Base-by-base conservation (phyloP, 2,797 vertebrate genomes). In the Bradypodion pumilum region DNA sequence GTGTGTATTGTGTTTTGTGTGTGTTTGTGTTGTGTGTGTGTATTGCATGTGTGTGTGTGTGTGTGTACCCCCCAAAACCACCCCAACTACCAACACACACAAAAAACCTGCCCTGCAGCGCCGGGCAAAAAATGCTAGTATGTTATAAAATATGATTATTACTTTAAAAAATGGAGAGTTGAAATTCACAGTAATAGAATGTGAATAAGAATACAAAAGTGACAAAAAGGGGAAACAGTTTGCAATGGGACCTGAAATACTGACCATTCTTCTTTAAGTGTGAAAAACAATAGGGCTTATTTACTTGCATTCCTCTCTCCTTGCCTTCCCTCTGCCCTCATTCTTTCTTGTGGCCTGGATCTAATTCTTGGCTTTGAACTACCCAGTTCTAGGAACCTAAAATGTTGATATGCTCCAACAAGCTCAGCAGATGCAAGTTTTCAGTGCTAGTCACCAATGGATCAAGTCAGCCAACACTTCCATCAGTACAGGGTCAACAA, bases 401-500 rank as follows among this genome's bases (percentile, higher is more conserved):
- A 81, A 80, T 86, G 86, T 88, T 90, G 90, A 89, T 91, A 90
- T 83, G 87, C 90, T 92, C 73, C 62, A 73, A 0, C 15, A 89
- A 90, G 75, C 68, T 85, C 62, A 0, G 83, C 87, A 91, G 91
- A 93, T 83, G 90, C 87, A 85, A 90, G 87, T 85, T 85, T 93
- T 87, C 15, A 9, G 75, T 21, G 25, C 68, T 56, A 56, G 82
- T 86, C 52, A 62, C 75, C 78, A 1, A 0, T 69, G 83, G 92
- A 84, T 76, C 89, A 91, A 91, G 86, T 8, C 8, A 7, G 49
- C 49, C 82, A 82, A 85, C 90, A 83, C 87, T 63, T 0, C 74
- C 77, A 92, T 92, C 89, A 92, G 88, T 52, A 68, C 88, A 92
- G 93, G 91, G 90, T 93, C 92, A 89, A 23, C 2, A 63, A 56